A percentile compares a stretch with the other conserved stretches of the same genome.
phyloP scores from a whole-genome alignment of 1,140 invertebrate genomes.

The Drosophila nannoptera region DNA sequence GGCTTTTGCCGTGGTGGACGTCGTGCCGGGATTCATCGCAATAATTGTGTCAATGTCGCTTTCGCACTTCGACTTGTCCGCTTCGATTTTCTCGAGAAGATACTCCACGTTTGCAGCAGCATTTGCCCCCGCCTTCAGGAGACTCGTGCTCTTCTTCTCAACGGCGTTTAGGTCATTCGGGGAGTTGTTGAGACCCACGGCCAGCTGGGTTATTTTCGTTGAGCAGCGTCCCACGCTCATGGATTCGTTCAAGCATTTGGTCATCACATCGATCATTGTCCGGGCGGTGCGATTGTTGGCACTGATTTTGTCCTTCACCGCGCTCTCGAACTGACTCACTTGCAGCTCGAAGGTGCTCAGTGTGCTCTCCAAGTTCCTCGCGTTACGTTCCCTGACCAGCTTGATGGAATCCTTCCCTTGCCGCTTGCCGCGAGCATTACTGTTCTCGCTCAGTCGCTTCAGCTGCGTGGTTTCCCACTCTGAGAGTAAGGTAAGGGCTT shows the following conservation, averaged over 20 bases:
- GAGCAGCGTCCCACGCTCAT: neutral
- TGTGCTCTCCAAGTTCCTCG: neutral
- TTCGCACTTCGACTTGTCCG: neutral
- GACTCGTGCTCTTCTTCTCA: neutral
- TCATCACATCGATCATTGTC: neutral
- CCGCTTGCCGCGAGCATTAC: neutral
- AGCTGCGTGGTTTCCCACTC: too few species aligned
- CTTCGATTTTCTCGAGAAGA: neutral
- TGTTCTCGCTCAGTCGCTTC: too few species aligned
- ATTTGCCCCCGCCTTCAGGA: neutral
- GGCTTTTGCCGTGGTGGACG: neutral
- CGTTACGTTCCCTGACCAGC: neutral
- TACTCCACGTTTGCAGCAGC: neutral
- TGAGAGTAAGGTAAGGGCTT: too few species aligned
- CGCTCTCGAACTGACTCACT: neutral
- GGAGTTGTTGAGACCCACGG: neutral
- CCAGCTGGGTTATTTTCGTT: neutral
- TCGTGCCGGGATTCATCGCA: neutral
- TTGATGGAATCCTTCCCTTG: neutral
- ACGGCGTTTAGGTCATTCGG: neutral
- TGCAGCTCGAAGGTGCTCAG: neutral
- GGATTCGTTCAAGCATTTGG: neutral
- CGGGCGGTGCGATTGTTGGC: neutral
- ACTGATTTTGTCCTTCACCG: neutral
- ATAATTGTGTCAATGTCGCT: neutral